These are phyloP conservation scores for Patella depressa DNA, from an alignment of 2,888 invertebrate species.

Conservation along the genomic window DNA sequence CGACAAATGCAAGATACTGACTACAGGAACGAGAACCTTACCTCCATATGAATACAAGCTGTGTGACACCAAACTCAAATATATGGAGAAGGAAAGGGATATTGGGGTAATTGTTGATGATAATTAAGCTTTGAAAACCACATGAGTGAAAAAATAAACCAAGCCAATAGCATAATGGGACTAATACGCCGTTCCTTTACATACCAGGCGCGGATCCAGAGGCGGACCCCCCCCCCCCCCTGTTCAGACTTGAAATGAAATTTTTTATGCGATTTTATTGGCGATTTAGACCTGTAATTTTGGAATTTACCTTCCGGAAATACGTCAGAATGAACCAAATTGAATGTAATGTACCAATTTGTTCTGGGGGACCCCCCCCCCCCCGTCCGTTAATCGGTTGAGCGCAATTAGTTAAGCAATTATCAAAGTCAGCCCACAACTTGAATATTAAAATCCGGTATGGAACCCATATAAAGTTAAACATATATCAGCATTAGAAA, in stretches of 20 bases:
- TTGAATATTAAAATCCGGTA: conserved; percentile 25
- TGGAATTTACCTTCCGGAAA: too few relatives aligned
- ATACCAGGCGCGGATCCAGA: not conserved
- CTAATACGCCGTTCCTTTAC: conserved; percentile 12
- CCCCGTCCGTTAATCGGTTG: too few relatives aligned
- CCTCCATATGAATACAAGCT: not conserved
- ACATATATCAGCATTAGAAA: conserved; percentile 24
- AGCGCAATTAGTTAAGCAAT: too few relatives aligned
- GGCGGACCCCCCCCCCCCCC: too few relatives aligned
- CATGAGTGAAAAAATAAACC: conserved; percentile 12
- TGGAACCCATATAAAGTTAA: conserved; percentile 22
- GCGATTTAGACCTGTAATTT: too few relatives aligned
- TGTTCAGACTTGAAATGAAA: too few relatives aligned
- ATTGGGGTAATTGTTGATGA: conserved; percentile 21
- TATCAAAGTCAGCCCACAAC: conserved; percentile 14
- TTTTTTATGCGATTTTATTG: too few relatives aligned
- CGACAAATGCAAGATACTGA: too few relatives aligned
- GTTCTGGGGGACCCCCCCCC: too few relatives aligned
- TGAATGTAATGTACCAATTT: too few relatives aligned
- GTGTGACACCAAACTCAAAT: not conserved
- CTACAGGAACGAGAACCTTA: too few relatives aligned
- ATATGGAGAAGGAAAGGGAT: conserved; percentile 18
- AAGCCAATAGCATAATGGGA: conserved; percentile 17
- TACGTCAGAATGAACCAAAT: too few relatives aligned
- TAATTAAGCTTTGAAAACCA: conserved; percentile 21